Percentiles rank a stretch among this genome's conserved stretches.
Evolutionary conservation across 2,113 vertebrate species (phyloP).

Genomic region (Brevimyrus niger): DNA sequence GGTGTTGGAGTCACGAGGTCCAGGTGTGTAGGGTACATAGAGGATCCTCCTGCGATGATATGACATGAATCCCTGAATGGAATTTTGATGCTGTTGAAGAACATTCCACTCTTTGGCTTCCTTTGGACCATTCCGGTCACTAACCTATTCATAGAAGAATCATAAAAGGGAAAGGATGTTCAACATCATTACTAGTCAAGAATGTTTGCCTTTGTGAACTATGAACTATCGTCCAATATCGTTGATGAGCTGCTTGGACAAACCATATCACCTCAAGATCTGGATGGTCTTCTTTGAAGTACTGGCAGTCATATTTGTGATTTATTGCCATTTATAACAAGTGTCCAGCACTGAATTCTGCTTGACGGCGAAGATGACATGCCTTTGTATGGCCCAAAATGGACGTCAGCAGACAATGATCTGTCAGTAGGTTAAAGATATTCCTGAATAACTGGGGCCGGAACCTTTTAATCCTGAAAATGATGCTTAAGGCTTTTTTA

Average conservation of each 20-base stretch:
- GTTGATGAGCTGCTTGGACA: background rate
- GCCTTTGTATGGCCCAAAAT: background rate
- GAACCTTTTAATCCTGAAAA: conserved; percentile 8
- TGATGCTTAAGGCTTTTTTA: background rate
- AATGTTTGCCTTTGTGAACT: background rate
- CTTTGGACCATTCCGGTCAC: background rate
- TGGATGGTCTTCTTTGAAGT: background rate
- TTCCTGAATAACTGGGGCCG: background rate
- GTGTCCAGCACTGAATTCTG: background rate
- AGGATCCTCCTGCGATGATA: background rate
- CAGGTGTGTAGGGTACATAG: background rate
- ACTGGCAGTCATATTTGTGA: background rate
- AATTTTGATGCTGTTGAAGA: background rate
- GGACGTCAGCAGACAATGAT: conserved; percentile 3
- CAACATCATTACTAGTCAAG: background rate
- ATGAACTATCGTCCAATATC: background rate
- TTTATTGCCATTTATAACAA: conserved; percentile 1
- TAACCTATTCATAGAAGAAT: background rate
- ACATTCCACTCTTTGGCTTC: background rate
- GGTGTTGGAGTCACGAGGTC: background rate
- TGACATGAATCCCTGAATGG: background rate
- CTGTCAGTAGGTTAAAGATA: conserved; percentile 1
- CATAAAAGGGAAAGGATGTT: background rate
- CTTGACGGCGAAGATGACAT: background rate
- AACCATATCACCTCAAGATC: background rate